phyloP scores from a whole-genome alignment of 2,888 invertebrate species.

The Stramonita haemastoma region DNA sequence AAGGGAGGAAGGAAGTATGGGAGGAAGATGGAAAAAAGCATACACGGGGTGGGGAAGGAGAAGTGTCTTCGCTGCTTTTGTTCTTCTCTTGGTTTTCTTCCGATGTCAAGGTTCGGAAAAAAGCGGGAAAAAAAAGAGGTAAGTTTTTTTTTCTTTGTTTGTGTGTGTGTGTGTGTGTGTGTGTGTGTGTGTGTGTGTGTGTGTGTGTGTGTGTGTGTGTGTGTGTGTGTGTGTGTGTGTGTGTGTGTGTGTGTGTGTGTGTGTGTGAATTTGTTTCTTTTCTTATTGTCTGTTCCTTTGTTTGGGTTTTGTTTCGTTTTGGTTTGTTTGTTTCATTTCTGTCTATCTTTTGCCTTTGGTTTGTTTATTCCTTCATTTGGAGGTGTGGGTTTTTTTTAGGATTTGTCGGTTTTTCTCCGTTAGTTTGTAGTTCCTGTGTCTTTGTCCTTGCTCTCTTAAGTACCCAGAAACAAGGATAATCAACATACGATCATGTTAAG shows the following conservation, averaged over 20 bases:
- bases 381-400: too few species aligned
- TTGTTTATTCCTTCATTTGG: too few species aligned
- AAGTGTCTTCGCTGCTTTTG: not conserved
- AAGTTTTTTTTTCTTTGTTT: not conserved
- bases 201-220: not conserved
- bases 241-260: not conserved
- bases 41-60: not conserved
- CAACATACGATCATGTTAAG: too few species aligned
- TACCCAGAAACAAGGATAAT: too few species aligned
- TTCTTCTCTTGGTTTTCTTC: not conserved
- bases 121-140: not conserved
- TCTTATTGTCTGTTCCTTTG: too few species aligned
- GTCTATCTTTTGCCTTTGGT: too few species aligned
- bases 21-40: slow-evolving; percentile 4
- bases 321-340: too few species aligned
- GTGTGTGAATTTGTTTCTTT: too few species aligned
- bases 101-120: slow-evolving; percentile 7
- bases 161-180: not conserved
- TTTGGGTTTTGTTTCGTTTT: too few species aligned
- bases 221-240: not conserved
- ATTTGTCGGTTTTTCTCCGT: too few species aligned
- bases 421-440: too few species aligned
- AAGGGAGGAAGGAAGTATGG: not conserved
- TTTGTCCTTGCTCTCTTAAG: too few species aligned
- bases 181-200: not conserved